phyloP scores from a whole-genome alignment of 2,113 vertebrate species.

The Lutjanus erythropterus region DNA sequence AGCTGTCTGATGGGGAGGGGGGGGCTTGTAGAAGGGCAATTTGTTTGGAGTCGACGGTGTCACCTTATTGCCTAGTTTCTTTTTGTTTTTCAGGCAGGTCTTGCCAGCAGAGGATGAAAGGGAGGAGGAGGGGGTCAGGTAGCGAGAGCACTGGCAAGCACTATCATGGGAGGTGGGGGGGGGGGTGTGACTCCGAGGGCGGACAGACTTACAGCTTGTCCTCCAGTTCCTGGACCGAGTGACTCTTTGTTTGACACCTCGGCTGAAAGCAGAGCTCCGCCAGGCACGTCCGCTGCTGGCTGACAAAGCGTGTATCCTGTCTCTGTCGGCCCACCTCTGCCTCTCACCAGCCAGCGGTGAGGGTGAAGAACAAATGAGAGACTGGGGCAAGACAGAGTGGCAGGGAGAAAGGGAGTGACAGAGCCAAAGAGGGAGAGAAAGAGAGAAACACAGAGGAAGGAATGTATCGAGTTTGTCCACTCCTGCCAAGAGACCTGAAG shows the following conservation, averaged over 20 bases:
- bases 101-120: constrained; percentile 49
- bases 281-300: constrained; percentile 76
- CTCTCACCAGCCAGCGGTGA: constrained; percentile 44
- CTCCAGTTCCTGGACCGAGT: constrained; percentile 76
- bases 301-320: constrained; percentile 79
- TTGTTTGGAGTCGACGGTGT: constrained; percentile 73
- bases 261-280: constrained; percentile 76
- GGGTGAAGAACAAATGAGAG: constrained; percentile 67
- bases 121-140: constrained; percentile 15
- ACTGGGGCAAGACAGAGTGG: constrained; percentile 52
- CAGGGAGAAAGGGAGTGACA: constrained; percentile 41
- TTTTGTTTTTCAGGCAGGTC: constrained; percentile 65
- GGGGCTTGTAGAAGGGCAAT: constrained; percentile 47
- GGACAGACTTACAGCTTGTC: constrained; percentile 81
- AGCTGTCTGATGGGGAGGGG: constrained; percentile 21
- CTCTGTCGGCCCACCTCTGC: constrained; percentile 63
- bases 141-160: constrained; percentile 39
- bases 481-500: constrained; percentile 74
- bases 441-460: constrained; percentile 36
- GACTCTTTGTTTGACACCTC: constrained; percentile 84
- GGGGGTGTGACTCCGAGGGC: constrained; percentile 35
- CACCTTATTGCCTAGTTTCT: constrained; percentile 68
- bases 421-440: constrained; percentile 43
- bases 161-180: constrained; percentile 16
- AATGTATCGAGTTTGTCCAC: constrained; percentile 70